These are phyloP conservation scores for Archilochus colubris DNA, from an alignment of 2,113 vertebrate genomes.

Conservation along the genomic window DNA sequence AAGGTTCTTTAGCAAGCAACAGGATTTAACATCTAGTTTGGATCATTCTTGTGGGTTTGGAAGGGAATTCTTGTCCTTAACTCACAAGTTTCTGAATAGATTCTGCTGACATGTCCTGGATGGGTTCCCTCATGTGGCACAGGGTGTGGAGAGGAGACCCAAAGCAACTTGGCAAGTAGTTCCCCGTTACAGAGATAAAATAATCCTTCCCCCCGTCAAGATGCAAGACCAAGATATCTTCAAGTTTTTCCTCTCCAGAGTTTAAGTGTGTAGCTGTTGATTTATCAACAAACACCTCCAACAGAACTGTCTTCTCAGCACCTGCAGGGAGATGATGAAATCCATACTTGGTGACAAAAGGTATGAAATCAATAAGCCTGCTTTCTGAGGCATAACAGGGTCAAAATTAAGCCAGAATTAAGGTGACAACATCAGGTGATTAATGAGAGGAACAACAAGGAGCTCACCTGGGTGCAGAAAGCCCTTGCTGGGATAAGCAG, in stretches of 20 bases:
- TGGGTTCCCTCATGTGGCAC: constrained; percentile 88
- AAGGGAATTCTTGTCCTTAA: constrained; percentile 30
- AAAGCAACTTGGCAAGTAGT: constrained; percentile 94
- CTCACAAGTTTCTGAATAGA: constrained; percentile 84
- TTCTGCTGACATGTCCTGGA: constrained; percentile 86
- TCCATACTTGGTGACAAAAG: not conserved
- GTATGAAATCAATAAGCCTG: not conserved
- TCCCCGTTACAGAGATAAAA: constrained; percentile 90
- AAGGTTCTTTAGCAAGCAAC: not conserved
- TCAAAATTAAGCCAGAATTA: not conserved
- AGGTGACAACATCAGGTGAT: not conserved
- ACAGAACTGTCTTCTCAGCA: constrained; percentile 82
- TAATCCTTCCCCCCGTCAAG: constrained; percentile 93
- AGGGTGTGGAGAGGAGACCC: constrained; percentile 86
- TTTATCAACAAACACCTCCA: constrained; percentile 95
- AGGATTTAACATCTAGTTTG: not conserved
- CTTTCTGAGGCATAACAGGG: not conserved
- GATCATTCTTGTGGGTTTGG: not conserved
- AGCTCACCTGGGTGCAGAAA: constrained; percentile 89
- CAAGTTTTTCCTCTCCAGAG: constrained; percentile 85
- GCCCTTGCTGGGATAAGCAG: constrained; percentile 87
- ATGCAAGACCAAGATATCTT: constrained; percentile 95
- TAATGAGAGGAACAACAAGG: not conserved
- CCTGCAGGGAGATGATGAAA: constrained; percentile 74
- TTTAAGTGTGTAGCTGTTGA: constrained; percentile 88